Conservation (phyloP, 2,113 vertebrate genomes). For the Microcebus ravelobensis region DNA sequence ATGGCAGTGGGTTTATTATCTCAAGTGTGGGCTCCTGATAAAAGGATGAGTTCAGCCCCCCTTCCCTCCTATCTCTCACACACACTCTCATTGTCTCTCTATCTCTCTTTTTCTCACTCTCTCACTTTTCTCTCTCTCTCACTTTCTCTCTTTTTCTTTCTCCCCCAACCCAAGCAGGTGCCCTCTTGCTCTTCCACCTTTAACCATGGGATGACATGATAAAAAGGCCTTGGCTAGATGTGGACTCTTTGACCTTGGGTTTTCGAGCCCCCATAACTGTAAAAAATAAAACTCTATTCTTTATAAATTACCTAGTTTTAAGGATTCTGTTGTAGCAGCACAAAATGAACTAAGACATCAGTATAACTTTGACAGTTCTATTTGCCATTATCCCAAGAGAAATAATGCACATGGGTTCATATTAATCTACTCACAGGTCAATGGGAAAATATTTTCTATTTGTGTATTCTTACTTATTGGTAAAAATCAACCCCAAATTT, state of each 20-base stretch:
- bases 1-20: background rate
- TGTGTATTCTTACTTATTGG: background rate
- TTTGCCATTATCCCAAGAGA: background rate
- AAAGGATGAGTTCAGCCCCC: background rate
- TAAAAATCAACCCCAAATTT: background rate
- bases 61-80: background rate
- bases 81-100: background rate
- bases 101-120: background rate
- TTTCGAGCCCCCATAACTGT: background rate
- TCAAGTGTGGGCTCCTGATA: background rate
- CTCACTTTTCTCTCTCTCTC: background rate
- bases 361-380: background rate
- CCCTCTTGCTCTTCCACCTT: background rate
- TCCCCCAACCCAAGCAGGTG: too few relatives aligned
- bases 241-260: background rate
- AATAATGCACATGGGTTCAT: background rate
- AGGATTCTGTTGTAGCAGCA: background rate
- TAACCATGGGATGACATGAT: background rate
- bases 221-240: background rate
- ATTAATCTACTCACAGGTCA: background rate
- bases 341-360: background rate
- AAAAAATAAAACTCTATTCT: background rate
- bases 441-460: background rate
- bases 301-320: background rate
- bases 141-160: too few relatives aligned